A percentile compares a stretch with the other conserved stretches of the same genome.
Evolutionary conservation across 2,888 invertebrate genomes (phyloP).

Genomic region (Athetis lepigone): DNA sequence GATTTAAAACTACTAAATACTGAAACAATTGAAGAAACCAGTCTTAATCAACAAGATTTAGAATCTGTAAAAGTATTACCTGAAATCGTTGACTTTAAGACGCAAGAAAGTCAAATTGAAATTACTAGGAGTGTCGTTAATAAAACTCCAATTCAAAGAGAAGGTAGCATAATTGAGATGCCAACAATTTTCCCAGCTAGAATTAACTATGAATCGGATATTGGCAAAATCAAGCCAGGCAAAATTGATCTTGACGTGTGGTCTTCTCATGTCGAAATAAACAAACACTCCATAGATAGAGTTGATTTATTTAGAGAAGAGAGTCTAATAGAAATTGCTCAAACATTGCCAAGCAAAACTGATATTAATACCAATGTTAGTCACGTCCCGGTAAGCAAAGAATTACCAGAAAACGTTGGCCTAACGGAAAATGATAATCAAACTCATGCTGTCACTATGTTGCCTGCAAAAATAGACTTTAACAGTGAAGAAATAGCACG

Average conservation of each 20-base stretch:
- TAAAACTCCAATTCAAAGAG: constrained; percentile 15
- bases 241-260: constrained; percentile 46
- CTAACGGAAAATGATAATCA: constrained; percentile 9
- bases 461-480: constrained; percentile 23
- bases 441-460: background rate
- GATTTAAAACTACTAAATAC: constrained; percentile 2
- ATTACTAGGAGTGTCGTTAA: background rate
- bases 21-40: constrained; percentile 3
- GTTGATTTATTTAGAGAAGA: constrained; percentile 31
- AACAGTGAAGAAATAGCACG: background rate
- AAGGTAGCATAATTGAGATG: constrained; percentile 26
- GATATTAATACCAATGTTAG: constrained; percentile 13
- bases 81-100: background rate
- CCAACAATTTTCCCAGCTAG: constrained; percentile 35
- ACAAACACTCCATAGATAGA: constrained; percentile 38
- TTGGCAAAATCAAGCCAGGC: constrained; percentile 46
- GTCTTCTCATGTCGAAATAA: constrained; percentile 45
- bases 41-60: background rate
- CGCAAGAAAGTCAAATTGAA: constrained; percentile 5
- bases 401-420: constrained; percentile 34
- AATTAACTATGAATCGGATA: constrained; percentile 41
- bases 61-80: constrained; percentile 14
- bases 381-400: constrained; percentile 38
- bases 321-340: constrained; percentile 38
- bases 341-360: constrained; percentile 28